A percentile compares a stretch with the other conserved stretches of the same genome.
Evolutionary conservation across 2,113 vertebrate species (phyloP).

Genomic region (Lampris incognitus): DNA sequence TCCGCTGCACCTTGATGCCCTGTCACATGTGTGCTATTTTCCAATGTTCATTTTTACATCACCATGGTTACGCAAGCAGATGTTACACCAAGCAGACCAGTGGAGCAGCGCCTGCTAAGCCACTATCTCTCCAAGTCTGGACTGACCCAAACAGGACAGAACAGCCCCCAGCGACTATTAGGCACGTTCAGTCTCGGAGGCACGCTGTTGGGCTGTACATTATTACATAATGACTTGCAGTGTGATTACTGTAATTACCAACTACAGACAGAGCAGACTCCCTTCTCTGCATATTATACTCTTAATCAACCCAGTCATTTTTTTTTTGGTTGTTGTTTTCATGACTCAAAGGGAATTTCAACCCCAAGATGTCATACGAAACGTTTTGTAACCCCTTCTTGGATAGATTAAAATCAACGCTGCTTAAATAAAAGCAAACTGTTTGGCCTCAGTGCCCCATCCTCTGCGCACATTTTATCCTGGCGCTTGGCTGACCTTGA

Average conservation of each 20-base stretch:
- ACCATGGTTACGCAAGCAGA: no score
- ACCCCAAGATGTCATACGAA: not conserved
- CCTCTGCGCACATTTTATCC: not conserved
- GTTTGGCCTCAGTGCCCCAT: no score
- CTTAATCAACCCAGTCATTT: constrained; percentile 10
- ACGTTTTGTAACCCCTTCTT: not conserved
- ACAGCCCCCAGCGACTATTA: not conserved
- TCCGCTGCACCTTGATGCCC: no score
- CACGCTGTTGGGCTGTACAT: not conserved
- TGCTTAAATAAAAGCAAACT: not conserved
- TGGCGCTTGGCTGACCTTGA: not conserved
- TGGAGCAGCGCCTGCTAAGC: not conserved
- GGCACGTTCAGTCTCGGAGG: not conserved
- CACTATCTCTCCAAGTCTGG: not conserved
- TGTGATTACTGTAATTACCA: not conserved
- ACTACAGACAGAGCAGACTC: constrained; percentile 1
- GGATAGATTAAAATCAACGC: not conserved
- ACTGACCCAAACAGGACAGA: not conserved
- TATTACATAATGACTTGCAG: no score
- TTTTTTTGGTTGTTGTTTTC: not conserved
- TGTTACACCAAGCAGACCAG: no score
- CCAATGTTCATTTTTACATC: no score
- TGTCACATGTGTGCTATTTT: no score
- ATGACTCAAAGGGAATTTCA: not conserved
- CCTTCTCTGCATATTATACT: constrained; percentile 39